Evolutionary conservation across 2,888 invertebrate genomes (phyloP).

Genomic region (Leuctra nigra): DNA sequence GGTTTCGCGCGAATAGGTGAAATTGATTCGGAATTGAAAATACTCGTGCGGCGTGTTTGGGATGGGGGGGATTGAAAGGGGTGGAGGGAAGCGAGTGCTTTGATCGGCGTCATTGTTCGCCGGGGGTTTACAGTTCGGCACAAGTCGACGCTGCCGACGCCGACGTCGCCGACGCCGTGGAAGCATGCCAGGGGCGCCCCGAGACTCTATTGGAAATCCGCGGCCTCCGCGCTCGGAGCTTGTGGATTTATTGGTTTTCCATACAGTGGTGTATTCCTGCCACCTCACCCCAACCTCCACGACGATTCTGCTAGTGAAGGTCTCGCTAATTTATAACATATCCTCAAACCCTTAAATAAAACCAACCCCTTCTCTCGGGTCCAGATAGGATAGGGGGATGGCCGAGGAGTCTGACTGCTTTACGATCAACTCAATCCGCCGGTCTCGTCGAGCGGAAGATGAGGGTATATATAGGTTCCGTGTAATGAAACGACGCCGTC

Average conservation of each 20-base stretch:
- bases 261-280: conserved; percentile 24
- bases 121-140: conserved; percentile 5
- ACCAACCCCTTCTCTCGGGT: background rate
- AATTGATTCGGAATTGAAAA: conserved; percentile 18
- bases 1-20: background rate
- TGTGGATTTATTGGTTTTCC: conserved; percentile 29
- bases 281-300: background rate
- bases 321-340: conserved; percentile 19
- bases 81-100: background rate
- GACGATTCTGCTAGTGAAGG: conserved; percentile 16
- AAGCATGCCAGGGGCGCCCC: conserved; percentile 21
- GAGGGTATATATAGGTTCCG: background rate
- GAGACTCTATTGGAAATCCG: conserved; percentile 28
- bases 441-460: background rate
- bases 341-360: conserved; percentile 15
- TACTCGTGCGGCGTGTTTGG: background rate
- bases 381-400: conserved; percentile 1
- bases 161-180: conserved; percentile 8
- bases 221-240: conserved; percentile 23
- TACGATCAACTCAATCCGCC: conserved; percentile 8
- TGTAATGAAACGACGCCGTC: background rate
- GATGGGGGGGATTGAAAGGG: background rate
- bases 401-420: conserved; percentile 6
- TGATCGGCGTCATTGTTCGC: conserved; percentile 3
- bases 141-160: background rate